Percentiles rank a stretch among this genome's conserved stretches.
phyloP scores from a whole-genome alignment of 2,888 invertebrate species.

The Helicoverpa assulta region DNA sequence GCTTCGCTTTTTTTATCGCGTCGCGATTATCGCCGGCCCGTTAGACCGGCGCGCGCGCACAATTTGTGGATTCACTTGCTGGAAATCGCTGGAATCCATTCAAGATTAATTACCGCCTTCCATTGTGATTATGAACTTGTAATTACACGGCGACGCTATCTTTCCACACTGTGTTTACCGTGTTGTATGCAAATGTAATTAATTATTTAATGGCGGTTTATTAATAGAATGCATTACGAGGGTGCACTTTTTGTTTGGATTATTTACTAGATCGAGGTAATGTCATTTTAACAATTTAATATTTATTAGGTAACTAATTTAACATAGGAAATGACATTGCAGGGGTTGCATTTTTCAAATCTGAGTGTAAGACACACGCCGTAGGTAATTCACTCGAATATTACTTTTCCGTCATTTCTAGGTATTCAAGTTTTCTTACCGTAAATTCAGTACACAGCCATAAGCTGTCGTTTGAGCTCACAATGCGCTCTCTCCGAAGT shows the following conservation, averaged over 20 bases:
- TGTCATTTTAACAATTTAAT: no score
- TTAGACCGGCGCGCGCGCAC: conserved; percentile 82
- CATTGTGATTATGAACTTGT: conserved; percentile 60
- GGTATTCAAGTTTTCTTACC: background rate
- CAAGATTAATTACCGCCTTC: conserved; percentile 69
- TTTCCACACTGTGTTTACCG: conserved; percentile 47
- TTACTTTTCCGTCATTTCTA: background rate
- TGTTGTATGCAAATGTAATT: conserved; percentile 49
- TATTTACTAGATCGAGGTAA: conserved; percentile 19
- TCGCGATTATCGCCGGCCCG: conserved; percentile 82
- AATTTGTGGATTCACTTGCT: conserved; percentile 70
- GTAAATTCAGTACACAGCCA: background rate
- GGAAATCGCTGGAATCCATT: conserved; percentile 73
- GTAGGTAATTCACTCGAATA: background rate
- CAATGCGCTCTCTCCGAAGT: conserved; percentile 5
- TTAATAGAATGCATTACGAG: conserved; percentile 37
- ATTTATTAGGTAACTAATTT: no score
- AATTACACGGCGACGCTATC: conserved; percentile 55
- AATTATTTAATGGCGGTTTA: conserved; percentile 51
- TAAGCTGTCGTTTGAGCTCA: background rate
- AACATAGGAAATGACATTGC: no score
- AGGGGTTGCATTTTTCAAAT: background rate
- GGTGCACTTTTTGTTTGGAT: conserved; percentile 37
- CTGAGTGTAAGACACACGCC: background rate
- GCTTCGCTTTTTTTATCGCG: conserved; percentile 81